These are phyloP conservation scores for Craterocephalus amniculus DNA, from an alignment of 2,797 vertebrate species.

Conservation along the genomic window DNA sequence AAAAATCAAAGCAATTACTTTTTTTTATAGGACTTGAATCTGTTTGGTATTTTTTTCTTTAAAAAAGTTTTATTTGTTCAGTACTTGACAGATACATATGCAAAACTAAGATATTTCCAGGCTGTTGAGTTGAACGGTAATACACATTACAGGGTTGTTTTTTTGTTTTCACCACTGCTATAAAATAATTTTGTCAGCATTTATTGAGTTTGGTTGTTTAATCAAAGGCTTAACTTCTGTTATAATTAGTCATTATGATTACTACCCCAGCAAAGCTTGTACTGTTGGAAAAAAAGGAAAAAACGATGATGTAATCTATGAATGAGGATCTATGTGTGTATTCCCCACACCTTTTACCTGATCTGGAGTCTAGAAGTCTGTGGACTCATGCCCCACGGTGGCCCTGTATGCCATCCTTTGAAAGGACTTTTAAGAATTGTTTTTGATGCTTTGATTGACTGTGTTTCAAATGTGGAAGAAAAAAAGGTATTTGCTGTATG, in stretches of 20 bases:
- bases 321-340: constrained; percentile 38
- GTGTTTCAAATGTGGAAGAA: constrained; percentile 90
- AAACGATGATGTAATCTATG: constrained; percentile 42
- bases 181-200: constrained; percentile 8
- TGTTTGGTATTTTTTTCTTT: neutral
- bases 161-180: constrained; percentile 31
- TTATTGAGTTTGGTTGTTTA: constrained; percentile 16
- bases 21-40: neutral
- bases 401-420: constrained; percentile 83
- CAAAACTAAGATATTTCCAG: neutral
- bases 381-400: constrained; percentile 76
- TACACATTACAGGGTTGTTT: neutral
- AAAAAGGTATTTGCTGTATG: constrained; percentile 92
- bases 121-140: constrained; percentile 9
- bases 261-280: constrained; percentile 55
- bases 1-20: neutral
- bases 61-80: neutral
- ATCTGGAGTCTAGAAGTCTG: constrained; percentile 57
- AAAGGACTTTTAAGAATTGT: constrained; percentile 87
- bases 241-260: constrained; percentile 1
- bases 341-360: constrained; percentile 38
- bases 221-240: neutral
- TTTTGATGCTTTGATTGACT: constrained; percentile 92
- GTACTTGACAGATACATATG: neutral
- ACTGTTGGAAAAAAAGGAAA: constrained; percentile 20